Percentiles rank a stretch among this genome's conserved stretches.
These are phyloP conservation scores for Adineta ricciae DNA, from an alignment of 2,888 invertebrate species.

Conservation along the genomic window DNA sequence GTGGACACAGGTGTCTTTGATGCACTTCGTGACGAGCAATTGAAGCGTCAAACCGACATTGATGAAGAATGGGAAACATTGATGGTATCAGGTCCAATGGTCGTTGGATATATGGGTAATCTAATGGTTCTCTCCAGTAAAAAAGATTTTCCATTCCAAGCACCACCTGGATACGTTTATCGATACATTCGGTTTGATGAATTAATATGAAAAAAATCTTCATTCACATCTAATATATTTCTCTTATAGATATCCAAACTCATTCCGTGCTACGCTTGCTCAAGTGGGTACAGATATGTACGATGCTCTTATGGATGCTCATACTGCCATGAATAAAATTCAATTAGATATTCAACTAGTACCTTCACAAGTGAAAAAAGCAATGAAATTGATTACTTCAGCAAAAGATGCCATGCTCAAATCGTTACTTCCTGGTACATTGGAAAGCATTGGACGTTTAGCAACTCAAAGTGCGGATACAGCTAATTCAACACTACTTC, in stretches of 20 bases:
- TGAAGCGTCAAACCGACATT: not conserved
- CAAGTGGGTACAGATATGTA: not conserved
- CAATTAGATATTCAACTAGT: not conserved
- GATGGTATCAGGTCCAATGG: not conserved
- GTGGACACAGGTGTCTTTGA: not conserved
- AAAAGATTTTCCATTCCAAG: not conserved
- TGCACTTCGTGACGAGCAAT: not conserved
- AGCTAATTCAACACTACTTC: not conserved
- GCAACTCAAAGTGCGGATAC: not conserved
- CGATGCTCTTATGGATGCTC: not conserved
- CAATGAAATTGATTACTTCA: not conserved
- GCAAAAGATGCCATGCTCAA: not conserved
- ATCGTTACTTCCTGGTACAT: not conserved
- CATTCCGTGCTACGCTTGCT: not conserved
- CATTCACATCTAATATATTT: no score
- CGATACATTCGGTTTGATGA: not conserved
- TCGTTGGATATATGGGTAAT: not conserved
- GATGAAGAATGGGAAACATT: not conserved
- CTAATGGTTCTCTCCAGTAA: not conserved
- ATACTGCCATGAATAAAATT: not conserved
- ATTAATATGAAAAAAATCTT: not conserved
- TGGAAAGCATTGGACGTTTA: not conserved
- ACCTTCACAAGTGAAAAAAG: not conserved
- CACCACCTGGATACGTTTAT: not conserved
- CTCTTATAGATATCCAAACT: not conserved